These are phyloP conservation scores for Thecophora atra DNA, from an alignment of 2,888 invertebrate species.

Conservation along the genomic window DNA sequence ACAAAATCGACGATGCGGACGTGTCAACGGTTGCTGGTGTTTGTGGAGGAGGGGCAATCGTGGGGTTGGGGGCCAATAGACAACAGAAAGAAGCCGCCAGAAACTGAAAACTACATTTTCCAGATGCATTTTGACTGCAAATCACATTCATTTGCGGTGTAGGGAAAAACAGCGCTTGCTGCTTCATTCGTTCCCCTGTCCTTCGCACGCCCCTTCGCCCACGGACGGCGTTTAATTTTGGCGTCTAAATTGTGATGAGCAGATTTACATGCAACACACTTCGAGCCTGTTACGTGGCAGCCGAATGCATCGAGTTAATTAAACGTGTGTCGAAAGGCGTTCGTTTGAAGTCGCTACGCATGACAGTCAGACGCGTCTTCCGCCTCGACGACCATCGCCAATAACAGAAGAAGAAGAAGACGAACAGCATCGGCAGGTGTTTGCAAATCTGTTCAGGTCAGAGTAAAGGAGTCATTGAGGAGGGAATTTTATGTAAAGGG, in stretches of 20 bases:
- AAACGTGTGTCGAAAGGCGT: constrained; percentile 49
- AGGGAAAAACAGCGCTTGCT: constrained; percentile 29
- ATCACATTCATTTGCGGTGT: constrained; percentile 56
- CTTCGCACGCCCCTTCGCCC: not conserved
- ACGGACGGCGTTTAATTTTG: not conserved
- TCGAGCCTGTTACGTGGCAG: not conserved
- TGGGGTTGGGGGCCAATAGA: no score
- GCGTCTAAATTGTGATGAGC: constrained; percentile 62
- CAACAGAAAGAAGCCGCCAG: not conserved
- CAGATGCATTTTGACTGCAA: constrained; percentile 56
- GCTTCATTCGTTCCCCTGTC: constrained; percentile 23
- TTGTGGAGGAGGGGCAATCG: no score
- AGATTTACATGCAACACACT: constrained; percentile 60
- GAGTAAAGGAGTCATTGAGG: not conserved
- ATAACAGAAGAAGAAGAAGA: no score
- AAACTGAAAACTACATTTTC: constrained; percentile 44
- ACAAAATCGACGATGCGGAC: constrained; percentile 38
- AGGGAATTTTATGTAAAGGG: not conserved
- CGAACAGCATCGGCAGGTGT: not conserved
- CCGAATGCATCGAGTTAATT: constrained; percentile 52
- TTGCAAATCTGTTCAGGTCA: not conserved
- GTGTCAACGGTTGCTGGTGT: constrained; percentile 32
- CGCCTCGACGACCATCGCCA: not conserved
- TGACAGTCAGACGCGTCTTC: not conserved
- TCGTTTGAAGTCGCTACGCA: constrained; percentile 6